These are phyloP conservation scores for Cairina moschata DNA, from an alignment of 2,113 vertebrate genomes.

Conservation along the genomic window DNA sequence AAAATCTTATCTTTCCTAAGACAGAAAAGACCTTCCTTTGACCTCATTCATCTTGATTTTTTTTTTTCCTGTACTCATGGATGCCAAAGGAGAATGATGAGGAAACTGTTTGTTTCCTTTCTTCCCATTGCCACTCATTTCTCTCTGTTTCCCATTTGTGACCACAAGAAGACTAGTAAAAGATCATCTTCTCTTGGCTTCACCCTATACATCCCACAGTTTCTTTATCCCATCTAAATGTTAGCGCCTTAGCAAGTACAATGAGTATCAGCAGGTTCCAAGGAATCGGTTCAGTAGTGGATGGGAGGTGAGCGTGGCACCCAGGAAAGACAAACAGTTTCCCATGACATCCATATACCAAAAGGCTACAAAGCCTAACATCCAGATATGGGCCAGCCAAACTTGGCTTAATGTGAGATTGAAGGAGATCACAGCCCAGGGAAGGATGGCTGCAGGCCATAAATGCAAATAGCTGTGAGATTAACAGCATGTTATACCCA, in stretches of 20 bases:
- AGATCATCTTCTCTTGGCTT: neutral
- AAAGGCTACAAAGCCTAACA: neutral
- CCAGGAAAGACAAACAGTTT: neutral
- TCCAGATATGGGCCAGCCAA: neutral
- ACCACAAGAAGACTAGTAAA: neutral
- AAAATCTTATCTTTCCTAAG: neutral
- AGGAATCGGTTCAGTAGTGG: neutral
- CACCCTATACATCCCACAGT: neutral
- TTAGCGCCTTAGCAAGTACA: neutral
- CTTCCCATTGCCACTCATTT: neutral
- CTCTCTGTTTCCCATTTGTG: neutral
- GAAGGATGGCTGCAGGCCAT: conserved; percentile 30
- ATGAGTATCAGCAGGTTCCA: neutral
- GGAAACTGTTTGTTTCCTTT: neutral
- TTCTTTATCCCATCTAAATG: neutral
- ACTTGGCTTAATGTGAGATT: neutral
- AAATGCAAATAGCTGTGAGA: conserved; percentile 50
- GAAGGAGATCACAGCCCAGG: conserved; percentile 9
- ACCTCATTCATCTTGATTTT: neutral
- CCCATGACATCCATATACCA: neutral
- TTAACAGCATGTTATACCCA: conserved; percentile 51
- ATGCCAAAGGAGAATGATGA: neutral
- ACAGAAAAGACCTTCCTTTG: neutral
- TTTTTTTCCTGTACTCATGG: neutral
- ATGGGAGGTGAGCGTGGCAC: neutral